Conservation (phyloP, 2,113 vertebrate genomes). For the Euleptes europaea region DNA sequence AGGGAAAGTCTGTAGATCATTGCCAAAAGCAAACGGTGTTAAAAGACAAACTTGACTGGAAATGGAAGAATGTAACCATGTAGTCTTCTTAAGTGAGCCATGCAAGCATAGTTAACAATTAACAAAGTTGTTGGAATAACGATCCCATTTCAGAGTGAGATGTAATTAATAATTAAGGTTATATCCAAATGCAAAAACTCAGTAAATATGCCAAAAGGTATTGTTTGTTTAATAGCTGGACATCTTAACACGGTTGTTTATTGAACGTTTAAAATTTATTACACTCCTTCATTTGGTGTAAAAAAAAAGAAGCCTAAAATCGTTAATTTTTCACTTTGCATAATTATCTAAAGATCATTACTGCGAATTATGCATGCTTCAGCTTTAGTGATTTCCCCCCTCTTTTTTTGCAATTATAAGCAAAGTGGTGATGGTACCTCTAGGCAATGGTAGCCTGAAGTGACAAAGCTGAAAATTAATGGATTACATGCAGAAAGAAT, state of each 20-base stretch:
- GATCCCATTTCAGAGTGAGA: constrained; percentile 1
- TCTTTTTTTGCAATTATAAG: constrained; percentile 24
- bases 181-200: background rate
- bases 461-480: constrained; percentile 26
- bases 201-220: background rate
- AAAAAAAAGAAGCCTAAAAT: constrained; percentile 14
- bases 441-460: background rate
- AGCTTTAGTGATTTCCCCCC: background rate
- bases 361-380: background rate
- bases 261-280: constrained; percentile 19
- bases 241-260: background rate
- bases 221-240: background rate
- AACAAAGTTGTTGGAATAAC: background rate
- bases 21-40: background rate
- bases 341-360: constrained; percentile 32
- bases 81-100: background rate
- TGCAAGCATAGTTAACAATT: background rate
- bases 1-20: background rate
- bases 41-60: background rate
- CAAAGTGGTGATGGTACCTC: constrained; percentile 17
- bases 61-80: background rate
- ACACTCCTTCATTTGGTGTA: background rate
- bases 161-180: background rate
- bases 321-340: constrained; percentile 31
- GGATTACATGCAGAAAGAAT: constrained; percentile 16